Evolutionary conservation across 1,140 invertebrate genomes (phyloP), one percentile per base, ranked within the genome.

Genomic region (Pseudomyrmex gracilis): DNA sequence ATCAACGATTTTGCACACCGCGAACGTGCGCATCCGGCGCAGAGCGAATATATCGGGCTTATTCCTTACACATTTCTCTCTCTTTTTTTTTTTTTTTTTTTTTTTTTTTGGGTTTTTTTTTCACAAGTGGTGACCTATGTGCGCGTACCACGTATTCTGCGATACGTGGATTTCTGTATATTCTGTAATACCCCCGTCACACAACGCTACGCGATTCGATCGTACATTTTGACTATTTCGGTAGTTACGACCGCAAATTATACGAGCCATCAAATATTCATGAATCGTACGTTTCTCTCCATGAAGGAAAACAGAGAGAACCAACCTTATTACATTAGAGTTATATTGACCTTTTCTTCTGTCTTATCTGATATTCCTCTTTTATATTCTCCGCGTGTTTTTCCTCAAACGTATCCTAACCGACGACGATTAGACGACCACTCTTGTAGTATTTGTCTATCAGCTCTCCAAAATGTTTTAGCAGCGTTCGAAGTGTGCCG

Each of bases 61-160:
- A 34, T 76, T 64, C 66, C 73, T 76, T 64, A 51, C 47, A 34
- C 34, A 76, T 64, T 47, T 20, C 47, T 66, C n/a, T n/a, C n/a
- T n/a, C n/a, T n/a, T n/a, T n/a, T n/a, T n/a, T n/a, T n/a, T n/a
- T n/a, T n/a, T n/a, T n/a, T n/a, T n/a, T 34, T 34, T 34, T 34
- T 34, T 34, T 34, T 34, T 4, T 4, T 34, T 34, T 5, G n/a
- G n/a, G n/a, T 34, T 34, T 34, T 34, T 34, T 34, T 34, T 34
- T 34, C 7, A 34, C 34, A 34, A 34, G 34, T 5, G 7, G 7
- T 34, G 34, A 34, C 34, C 34, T 34, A 34, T 34, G 34, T 34
- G 34, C 34, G 34, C 0, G 34, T 34, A 34, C 71, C 58, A 58
- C 71, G 17, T 58, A 66, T 51, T 45, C 43, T 9, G 67, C 67